phyloP scores from a whole-genome alignment of 1,140 invertebrate species.

The Hestina assimilis region DNA sequence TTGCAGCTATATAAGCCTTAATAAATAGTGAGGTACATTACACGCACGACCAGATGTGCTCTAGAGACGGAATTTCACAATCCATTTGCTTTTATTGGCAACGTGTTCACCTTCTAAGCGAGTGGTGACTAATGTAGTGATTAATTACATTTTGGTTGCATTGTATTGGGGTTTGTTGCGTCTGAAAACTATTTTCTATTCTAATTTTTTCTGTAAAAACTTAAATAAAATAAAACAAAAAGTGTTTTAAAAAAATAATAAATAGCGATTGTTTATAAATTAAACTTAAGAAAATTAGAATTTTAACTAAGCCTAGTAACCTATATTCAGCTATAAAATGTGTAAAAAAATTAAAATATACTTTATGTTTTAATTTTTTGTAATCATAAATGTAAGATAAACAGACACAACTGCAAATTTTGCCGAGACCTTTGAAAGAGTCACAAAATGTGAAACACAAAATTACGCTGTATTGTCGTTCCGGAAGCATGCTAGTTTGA shows the following conservation, averaged over 20 bases:
- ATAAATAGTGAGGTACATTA: constrained; percentile 13
- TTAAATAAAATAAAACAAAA: too few relatives aligned
- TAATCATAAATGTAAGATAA: too few relatives aligned
- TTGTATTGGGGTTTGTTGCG: background rate
- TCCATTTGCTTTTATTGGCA: constrained; percentile 26
- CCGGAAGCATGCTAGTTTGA: constrained; percentile 29
- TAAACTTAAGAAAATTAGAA: too few relatives aligned
- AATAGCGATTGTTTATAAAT: too few relatives aligned
- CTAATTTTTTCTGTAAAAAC: too few relatives aligned
- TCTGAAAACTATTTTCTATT: background rate
- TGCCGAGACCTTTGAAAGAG: constrained; percentile 7
- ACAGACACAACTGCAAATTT: too few relatives aligned
- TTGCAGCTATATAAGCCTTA: too few relatives aligned
- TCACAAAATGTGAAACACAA: constrained; percentile 19
- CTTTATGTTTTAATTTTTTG: too few relatives aligned
- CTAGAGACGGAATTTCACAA: constrained; percentile 16
- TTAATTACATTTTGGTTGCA: constrained; percentile 6
- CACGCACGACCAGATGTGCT: constrained; percentile 18
- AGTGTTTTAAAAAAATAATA: too few relatives aligned
- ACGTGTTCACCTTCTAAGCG: constrained; percentile 14
- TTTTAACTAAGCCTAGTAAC: too few relatives aligned
- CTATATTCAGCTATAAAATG: too few relatives aligned
- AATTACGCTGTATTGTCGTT: constrained; percentile 22
- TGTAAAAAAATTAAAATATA: too few relatives aligned
- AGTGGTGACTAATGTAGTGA: constrained; percentile 11